These are phyloP conservation scores for Ceyx erithaca DNA, from an alignment of 2,797 vertebrate species.

Conservation along the genomic window DNA sequence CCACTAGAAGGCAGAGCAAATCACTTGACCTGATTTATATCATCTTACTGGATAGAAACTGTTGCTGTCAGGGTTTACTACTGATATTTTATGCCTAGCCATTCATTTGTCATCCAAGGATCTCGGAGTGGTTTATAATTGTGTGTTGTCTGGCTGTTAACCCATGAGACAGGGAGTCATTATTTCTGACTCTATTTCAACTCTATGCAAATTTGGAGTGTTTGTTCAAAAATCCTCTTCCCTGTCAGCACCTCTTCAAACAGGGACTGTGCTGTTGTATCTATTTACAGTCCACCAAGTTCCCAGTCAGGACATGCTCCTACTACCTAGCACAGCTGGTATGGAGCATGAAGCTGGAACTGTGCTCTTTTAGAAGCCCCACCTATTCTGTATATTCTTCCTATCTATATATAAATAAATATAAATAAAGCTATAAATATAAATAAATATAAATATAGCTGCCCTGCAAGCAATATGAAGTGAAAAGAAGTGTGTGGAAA, in stretches of 20 bases:
- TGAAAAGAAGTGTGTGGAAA: background rate
- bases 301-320: background rate
- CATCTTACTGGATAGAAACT: background rate
- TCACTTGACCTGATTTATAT: background rate
- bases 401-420: too few relatives aligned
- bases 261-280: background rate
- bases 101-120: slow-evolving; percentile 12
- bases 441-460: background rate
- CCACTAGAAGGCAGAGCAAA: background rate
- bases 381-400: background rate
- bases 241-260: background rate
- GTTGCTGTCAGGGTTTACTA: background rate
- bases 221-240: background rate
- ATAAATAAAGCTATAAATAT: too few relatives aligned
- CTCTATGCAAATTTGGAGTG: background rate
- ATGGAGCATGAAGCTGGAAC: background rate
- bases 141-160: background rate
- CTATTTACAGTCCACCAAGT: background rate
- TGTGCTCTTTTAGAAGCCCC: background rate
- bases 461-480: background rate
- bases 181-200: background rate
- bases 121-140: background rate
- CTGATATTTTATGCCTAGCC: background rate
- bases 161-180: background rate
- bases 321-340: background rate